Conservation (phyloP, 2,113 vertebrate species). For the Varanus komodoensis region DNA sequence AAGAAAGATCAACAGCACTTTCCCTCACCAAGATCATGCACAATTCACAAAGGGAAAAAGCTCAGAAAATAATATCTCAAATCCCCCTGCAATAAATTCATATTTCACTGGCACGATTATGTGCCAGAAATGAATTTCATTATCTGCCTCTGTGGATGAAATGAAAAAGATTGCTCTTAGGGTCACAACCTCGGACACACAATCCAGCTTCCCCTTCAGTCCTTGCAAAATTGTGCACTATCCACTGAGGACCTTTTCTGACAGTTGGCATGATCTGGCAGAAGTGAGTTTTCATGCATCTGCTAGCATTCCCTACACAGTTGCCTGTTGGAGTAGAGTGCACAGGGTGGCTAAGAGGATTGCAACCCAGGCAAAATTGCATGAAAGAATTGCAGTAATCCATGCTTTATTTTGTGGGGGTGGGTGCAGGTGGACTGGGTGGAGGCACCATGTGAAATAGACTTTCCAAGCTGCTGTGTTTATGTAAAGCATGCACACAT, state of each 20-base stretch:
- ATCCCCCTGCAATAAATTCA: neutral
- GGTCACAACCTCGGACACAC: neutral
- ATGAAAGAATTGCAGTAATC: neutral
- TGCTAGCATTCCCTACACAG: neutral
- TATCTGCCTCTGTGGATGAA: conserved; percentile 31
- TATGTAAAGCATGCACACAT: neutral
- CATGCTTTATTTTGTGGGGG: neutral
- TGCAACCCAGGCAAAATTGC: neutral
- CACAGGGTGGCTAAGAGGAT: neutral
- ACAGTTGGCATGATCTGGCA: neutral
- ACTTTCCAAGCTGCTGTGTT: conserved; percentile 7
- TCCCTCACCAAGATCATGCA: neutral
- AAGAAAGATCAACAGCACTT: neutral
- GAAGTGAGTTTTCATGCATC: neutral
- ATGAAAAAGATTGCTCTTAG: neutral
- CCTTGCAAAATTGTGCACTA: neutral
- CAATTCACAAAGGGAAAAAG: neutral
- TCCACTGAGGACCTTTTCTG: neutral
- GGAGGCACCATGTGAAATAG: neutral
- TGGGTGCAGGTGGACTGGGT: too few species aligned
- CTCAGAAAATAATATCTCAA: neutral
- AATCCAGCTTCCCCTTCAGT: neutral
- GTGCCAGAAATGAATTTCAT: conserved; percentile 18
- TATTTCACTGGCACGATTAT: conserved; percentile 12
- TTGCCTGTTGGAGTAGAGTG: neutral